Conservation (phyloP, 2,797 vertebrate species). For the Rallus crepitans region DNA sequence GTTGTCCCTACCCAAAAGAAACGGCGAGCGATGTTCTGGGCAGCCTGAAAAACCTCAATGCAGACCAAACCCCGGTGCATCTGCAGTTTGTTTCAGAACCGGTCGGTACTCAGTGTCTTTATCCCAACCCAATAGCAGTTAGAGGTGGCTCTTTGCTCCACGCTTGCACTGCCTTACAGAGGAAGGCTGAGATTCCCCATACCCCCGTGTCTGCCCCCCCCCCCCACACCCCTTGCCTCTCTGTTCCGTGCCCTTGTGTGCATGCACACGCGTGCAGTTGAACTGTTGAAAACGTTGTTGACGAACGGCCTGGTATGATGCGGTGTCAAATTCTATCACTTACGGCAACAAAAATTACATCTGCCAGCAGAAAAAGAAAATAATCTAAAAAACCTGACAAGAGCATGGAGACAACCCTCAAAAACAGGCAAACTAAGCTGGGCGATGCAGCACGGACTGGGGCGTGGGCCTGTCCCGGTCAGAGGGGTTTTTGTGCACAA, state of each 20-base stretch:
- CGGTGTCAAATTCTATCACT: conserved; percentile 25
- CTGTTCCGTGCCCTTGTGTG: not conserved
- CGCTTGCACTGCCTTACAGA: fast-evolving
- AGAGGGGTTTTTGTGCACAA: not conserved
- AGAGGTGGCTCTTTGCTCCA: not conserved
- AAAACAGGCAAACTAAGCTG: not conserved
- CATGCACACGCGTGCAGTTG: not conserved
- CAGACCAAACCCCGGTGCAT: fast-evolving
- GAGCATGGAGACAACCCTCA: not conserved
- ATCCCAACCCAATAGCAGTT: fast-evolving
- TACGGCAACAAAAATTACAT: not conserved
- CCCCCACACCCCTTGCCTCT: not conserved
- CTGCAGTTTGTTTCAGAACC: not conserved
- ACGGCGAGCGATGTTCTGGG: not conserved
- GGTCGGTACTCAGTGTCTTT: fast-evolving
- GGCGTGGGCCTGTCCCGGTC: not conserved
- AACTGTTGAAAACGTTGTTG: conserved; percentile 61
- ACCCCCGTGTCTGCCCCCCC: not conserved
- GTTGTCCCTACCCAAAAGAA: not conserved
- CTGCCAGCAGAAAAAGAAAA: not conserved
- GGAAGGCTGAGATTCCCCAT: not conserved
- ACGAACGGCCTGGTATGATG: conserved; percentile 62
- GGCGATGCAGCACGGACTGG: not conserved
- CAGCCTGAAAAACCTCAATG: not conserved
- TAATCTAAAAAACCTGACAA: fast-evolving